Evolutionary conservation across 2,113 vertebrate species (phyloP).

Genomic region (Apaloderma vittatum): DNA sequence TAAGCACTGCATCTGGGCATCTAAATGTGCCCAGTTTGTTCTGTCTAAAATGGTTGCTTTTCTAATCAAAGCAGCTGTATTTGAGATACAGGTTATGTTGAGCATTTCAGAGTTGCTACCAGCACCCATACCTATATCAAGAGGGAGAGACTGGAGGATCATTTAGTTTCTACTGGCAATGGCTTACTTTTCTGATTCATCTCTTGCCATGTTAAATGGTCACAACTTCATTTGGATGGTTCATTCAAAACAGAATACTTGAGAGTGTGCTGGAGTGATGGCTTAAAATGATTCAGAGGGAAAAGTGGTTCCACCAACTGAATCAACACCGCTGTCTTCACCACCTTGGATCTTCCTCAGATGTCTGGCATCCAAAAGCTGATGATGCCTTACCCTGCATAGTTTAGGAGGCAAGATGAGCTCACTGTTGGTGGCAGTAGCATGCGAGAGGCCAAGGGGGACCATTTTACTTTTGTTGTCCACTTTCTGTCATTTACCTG

Average conservation of each 20-base stretch:
- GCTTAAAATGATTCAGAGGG: not conserved
- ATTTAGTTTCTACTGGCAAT: not conserved
- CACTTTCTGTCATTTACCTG: not conserved
- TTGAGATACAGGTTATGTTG: not conserved
- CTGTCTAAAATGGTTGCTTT: not conserved
- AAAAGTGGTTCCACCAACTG: not conserved
- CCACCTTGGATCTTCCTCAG: not conserved
- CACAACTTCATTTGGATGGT: not conserved
- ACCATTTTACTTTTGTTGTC: not conserved
- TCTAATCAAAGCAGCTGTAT: not conserved
- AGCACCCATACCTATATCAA: not conserved
- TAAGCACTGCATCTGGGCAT: not conserved
- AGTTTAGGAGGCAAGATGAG: not conserved
- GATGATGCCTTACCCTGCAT: not conserved
- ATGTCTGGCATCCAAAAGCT: not conserved
- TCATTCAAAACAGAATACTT: not conserved
- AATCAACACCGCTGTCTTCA: not conserved
- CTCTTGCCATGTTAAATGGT: not conserved
- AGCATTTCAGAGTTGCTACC: not conserved
- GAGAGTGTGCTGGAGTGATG: not conserved
- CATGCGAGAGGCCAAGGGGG: not conserved
- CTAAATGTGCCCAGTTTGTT: not conserved
- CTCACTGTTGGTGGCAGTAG: not conserved
- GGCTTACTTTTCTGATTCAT: not conserved
- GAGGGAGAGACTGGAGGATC: not conserved